Percentiles rank a stretch among this genome's conserved stretches.
Conservation (phyloP, 2,888 invertebrate species). For the Chelonus formosanus region DNA sequence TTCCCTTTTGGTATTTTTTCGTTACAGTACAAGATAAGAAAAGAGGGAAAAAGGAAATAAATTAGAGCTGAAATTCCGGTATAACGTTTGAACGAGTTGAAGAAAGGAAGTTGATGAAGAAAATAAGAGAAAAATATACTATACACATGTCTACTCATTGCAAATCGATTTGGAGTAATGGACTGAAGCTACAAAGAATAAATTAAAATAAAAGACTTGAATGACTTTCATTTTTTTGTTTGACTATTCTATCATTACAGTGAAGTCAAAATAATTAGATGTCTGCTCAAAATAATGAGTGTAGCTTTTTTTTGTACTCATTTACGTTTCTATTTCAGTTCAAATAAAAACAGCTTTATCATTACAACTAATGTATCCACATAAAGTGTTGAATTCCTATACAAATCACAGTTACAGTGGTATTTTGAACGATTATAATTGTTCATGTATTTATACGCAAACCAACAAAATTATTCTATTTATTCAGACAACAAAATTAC, state of each 20-base stretch:
- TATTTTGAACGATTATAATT: not conserved
- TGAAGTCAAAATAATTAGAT: conserved; percentile 18
- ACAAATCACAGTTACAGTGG: not conserved
- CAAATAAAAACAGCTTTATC: not conserved
- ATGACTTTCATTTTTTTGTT: conserved; percentile 10
- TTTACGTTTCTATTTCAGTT: not conserved
- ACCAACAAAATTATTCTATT: too few species aligned
- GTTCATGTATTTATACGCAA: not conserved
- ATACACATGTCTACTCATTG: conserved; percentile 13
- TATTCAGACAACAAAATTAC: too few species aligned
- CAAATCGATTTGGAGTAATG: conserved; percentile 11
- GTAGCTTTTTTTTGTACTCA: not conserved
- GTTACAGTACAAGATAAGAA: not conserved
- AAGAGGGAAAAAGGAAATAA: conserved; percentile 16
- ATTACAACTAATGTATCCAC: conserved; percentile 1
- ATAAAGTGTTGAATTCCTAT: not conserved
- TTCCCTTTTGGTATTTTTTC: conserved; percentile 33
- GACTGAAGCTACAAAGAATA: not conserved
- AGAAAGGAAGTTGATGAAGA: not conserved
- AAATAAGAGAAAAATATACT: conserved; percentile 8
- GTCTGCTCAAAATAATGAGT: conserved; percentile 9
- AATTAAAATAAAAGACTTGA: not conserved
- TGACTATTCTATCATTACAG: not conserved
- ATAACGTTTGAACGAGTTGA: conserved; percentile 1
- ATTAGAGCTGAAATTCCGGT: conserved; percentile 37